These are phyloP conservation scores for Eristalis arbustorum DNA, from an alignment of 2,888 invertebrate species.

Conservation along the genomic window DNA sequence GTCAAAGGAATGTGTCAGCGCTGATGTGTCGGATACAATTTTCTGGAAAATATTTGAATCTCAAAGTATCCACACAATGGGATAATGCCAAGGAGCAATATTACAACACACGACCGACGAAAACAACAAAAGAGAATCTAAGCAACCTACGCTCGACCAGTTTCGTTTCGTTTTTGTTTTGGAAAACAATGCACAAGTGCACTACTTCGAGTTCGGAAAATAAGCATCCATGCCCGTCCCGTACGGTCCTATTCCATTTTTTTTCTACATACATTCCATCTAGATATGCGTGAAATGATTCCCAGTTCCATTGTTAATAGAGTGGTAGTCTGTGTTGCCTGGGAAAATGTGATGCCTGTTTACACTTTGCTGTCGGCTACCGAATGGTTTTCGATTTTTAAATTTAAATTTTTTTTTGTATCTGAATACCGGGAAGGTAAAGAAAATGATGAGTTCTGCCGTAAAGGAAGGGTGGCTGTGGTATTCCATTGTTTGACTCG, in stretches of 20 bases:
- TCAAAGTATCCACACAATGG: conserved; percentile 37
- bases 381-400: conserved; percentile 46
- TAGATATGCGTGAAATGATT: conserved; percentile 68
- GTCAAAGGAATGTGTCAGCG: conserved; percentile 31
- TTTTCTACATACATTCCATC: conserved; percentile 59
- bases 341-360: conserved; percentile 58
- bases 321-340: conserved; percentile 43
- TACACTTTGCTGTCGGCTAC: conserved; percentile 62
- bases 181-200: conserved; percentile 64
- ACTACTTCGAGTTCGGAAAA: conserved; percentile 47
- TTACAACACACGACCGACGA: conserved; percentile 55
- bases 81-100: conserved; percentile 57
- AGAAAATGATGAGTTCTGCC: background rate
- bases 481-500: background rate
- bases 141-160: conserved; percentile 29
- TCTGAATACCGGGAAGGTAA: background rate
- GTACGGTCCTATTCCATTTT: conserved; percentile 30
- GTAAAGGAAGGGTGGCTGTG: background rate
- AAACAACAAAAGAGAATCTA: conserved; percentile 34
- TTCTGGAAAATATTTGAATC: conserved; percentile 51
- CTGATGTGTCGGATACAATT: conserved; percentile 57
- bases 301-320: conserved; percentile 51
- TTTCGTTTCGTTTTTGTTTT: conserved; percentile 6
- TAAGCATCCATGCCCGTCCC: conserved; percentile 23
- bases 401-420: background rate